phyloP scores from a whole-genome alignment of 2,888 invertebrate genomes.

The Escarpia spicata region DNA sequence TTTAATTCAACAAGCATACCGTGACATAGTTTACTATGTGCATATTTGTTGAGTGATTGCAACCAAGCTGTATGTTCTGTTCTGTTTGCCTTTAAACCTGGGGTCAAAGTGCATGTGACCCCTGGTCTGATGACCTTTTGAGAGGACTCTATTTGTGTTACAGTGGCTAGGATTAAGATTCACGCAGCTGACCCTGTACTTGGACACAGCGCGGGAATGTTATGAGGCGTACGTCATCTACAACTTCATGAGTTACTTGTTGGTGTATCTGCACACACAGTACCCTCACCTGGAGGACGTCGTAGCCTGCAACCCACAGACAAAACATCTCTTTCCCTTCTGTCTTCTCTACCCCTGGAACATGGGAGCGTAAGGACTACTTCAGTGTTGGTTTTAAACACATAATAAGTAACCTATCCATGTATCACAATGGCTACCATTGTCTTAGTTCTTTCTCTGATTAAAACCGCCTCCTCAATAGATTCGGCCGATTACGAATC shows the following conservation, averaged over 20 bases:
- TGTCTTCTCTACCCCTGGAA: constrained; percentile 89
- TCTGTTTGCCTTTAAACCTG: not conserved
- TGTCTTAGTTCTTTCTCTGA: not conserved
- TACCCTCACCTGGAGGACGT: constrained; percentile 81
- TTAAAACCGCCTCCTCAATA: not conserved
- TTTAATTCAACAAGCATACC: not conserved
- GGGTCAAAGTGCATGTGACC: not conserved
- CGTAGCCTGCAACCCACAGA: constrained; percentile 76
- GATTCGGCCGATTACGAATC: not conserved
- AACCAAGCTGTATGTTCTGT: not conserved
- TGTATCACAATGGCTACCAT: not conserved
- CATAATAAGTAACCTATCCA: not conserved
- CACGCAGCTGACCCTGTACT: constrained; percentile 87
- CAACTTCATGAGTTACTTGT: constrained; percentile 94
- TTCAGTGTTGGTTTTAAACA: not conserved
- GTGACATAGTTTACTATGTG: not conserved
- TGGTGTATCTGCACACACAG: constrained; percentile 87
- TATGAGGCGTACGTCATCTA: constrained; percentile 98
- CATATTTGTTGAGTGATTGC: not conserved
- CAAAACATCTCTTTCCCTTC: constrained; percentile 88
- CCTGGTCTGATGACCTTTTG: not conserved
- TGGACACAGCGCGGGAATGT: constrained; percentile 92
- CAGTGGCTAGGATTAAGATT: constrained; percentile 89
- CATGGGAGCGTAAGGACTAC: constrained; percentile 79
- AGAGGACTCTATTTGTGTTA: not conserved